Conservation (phyloP, 2,113 vertebrate genomes). For the Pogona vitticeps region DNA sequence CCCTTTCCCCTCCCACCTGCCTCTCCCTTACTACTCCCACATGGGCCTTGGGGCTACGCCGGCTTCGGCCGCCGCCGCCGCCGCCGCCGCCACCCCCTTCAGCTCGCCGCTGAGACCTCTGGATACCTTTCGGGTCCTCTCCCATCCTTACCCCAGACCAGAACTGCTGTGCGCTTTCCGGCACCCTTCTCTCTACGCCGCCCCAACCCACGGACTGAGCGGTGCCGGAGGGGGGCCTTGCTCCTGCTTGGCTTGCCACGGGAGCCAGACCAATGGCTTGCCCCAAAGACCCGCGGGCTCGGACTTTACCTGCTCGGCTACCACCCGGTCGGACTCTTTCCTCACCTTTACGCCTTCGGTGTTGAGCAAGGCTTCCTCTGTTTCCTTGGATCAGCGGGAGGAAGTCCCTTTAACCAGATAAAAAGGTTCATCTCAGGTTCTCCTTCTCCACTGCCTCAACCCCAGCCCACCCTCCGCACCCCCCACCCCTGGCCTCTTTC, state of each 20-base stretch:
- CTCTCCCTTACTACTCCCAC: slow-evolving; percentile 94
- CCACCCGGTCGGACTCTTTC: slow-evolving; percentile 94
- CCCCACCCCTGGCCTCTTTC: not conserved
- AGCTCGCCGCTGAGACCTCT: slow-evolving; percentile 89
- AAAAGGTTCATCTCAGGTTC: slow-evolving; percentile 63
- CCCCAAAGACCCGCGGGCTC: slow-evolving; percentile 83
- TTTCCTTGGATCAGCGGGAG: slow-evolving; percentile 95
- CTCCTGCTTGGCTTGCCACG: slow-evolving; percentile 93
- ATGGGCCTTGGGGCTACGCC: slow-evolving; percentile 87
- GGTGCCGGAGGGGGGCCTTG: slow-evolving; percentile 86
- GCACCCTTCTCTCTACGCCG: slow-evolving; percentile 91
- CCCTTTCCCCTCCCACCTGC: slow-evolving; percentile 95
- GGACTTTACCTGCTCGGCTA: slow-evolving; percentile 93
- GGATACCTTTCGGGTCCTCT: slow-evolving; percentile 94
- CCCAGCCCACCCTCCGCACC: not conserved
- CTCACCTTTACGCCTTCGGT: slow-evolving; percentile 95
- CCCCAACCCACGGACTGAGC: slow-evolving; percentile 86
- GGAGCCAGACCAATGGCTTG: slow-evolving; percentile 84
- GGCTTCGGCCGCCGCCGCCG: slow-evolving; percentile 79
- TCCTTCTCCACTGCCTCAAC: not conserved
- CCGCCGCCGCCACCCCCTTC: slow-evolving; percentile 80
- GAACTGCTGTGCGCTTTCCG: slow-evolving; percentile 98
- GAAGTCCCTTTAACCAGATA: slow-evolving; percentile 98
- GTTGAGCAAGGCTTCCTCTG: slow-evolving; percentile 92
- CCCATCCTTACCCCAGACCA: slow-evolving; percentile 93